A percentile compares a stretch with the other conserved stretches of the same genome.
Evolutionary conservation across 2,888 invertebrate species (phyloP).

Genomic region (Mermis nigrescens): DNA sequence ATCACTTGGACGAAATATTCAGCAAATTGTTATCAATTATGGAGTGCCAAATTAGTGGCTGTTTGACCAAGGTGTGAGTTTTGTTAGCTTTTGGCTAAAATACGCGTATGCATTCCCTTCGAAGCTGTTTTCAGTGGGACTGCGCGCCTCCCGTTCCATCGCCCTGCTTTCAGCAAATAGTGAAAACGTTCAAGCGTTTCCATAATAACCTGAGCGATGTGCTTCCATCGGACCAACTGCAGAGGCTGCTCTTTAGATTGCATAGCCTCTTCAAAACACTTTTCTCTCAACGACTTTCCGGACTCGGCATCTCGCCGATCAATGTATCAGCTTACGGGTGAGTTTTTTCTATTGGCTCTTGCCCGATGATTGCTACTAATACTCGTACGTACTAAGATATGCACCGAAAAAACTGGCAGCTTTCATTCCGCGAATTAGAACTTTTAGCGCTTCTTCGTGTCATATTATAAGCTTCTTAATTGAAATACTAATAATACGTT

Average conservation of each 20-base stretch:
- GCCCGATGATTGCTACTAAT: no score
- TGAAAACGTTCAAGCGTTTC: conserved; percentile 45
- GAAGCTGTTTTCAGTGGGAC: conserved; percentile 59
- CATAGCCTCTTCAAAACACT: conserved; percentile 25
- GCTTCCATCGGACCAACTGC: conserved; percentile 22
- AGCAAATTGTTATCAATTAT: conserved; percentile 75
- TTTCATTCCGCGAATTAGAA: no score
- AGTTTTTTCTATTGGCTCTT: no score
- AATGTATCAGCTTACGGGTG: no score
- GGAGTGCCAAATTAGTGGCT: conserved; percentile 58
- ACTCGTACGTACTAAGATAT: no score
- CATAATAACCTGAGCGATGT: conserved; percentile 26
- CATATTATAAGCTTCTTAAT: no score
- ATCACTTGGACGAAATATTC: conserved; percentile 77
- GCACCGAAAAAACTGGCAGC: no score
- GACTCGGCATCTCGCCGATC: background rate
- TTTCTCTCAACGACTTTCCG: background rate
- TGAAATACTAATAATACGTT: no score
- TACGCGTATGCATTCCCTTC: background rate
- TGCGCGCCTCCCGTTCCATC: conserved; percentile 87
- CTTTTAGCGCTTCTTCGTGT: no score
- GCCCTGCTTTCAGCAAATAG: conserved; percentile 40
- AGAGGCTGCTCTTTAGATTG: conserved; percentile 23
- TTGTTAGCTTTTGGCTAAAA: conserved; percentile 4
- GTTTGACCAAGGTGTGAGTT: conserved; percentile 41